phyloP scores from a whole-genome alignment of 2,113 vertebrate genomes.

The Saguinus imperator region DNA sequence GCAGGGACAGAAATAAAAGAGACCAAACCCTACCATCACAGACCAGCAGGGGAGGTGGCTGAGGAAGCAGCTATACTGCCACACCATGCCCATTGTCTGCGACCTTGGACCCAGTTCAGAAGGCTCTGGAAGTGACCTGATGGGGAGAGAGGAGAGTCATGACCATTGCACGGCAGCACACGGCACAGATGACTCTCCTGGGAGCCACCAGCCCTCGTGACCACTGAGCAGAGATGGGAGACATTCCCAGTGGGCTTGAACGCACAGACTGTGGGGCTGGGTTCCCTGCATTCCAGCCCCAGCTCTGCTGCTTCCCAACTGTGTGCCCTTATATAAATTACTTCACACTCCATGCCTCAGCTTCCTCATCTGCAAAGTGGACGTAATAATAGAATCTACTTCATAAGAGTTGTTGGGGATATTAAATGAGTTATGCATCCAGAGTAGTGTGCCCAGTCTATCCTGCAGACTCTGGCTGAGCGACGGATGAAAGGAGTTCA shows the following conservation, averaged over 20 bases:
- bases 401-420: background rate
- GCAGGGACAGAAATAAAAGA: background rate
- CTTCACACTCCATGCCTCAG: background rate
- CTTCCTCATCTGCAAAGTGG: background rate
- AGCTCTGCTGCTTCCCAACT: background rate
- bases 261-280: background rate
- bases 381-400: background rate
- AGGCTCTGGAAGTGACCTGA: background rate
- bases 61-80: background rate
- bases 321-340: background rate
- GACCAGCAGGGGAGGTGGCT: background rate
- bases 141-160: background rate
- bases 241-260: background rate
- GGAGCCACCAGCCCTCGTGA: background rate
- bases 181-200: background rate
- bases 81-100: background rate
- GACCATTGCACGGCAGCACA: background rate
- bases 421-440: background rate
- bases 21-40: background rate
- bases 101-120: background rate
- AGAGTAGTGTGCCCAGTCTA: no score
- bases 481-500: no score
- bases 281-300: background rate
- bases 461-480: no score
- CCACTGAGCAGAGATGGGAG: background rate